These are phyloP conservation scores for Cephalopholis sonnerati DNA, from an alignment of 2,113 vertebrate genomes.

Conservation along the genomic window DNA sequence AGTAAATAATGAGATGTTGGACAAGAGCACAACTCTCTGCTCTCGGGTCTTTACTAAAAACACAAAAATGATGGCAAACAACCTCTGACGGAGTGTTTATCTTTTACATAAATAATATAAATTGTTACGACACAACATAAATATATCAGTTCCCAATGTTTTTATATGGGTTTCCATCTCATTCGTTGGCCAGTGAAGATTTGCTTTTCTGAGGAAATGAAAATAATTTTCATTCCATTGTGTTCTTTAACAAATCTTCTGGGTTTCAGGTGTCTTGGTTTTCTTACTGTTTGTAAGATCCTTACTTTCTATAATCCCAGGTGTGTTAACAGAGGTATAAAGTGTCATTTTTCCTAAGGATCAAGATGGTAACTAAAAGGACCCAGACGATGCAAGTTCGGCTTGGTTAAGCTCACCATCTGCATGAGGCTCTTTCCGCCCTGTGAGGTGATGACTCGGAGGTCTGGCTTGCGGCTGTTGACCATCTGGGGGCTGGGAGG, in stretches of 20 bases:
- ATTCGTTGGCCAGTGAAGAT: conserved; percentile 12
- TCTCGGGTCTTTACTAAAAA: conserved; percentile 9
- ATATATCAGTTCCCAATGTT: conserved; percentile 17
- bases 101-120: background rate
- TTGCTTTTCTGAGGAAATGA: conserved; percentile 18
- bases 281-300: background rate
- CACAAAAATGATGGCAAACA: conserved; percentile 35
- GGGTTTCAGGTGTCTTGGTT: conserved; percentile 15
- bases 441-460: conserved; percentile 97
- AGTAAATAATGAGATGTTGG: conserved; percentile 48
- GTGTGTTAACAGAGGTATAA: background rate
- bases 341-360: background rate
- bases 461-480: conserved; percentile 94
- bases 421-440: conserved; percentile 95
- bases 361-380: conserved; percentile 28
- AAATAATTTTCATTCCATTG: background rate
- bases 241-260: background rate
- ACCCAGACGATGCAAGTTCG: conserved; percentile 19
- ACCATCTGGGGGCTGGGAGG: conserved; percentile 89
- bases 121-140: background rate
- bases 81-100: conserved; percentile 24
- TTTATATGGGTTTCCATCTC: conserved; percentile 16
- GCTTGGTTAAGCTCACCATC: conserved; percentile 89
- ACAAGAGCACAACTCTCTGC: conserved; percentile 12
- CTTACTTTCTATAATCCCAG: background rate